These are phyloP conservation scores for Drosophila grimshawi DNA, from an alignment of 1,140 invertebrate species.

Conservation along the genomic window DNA sequence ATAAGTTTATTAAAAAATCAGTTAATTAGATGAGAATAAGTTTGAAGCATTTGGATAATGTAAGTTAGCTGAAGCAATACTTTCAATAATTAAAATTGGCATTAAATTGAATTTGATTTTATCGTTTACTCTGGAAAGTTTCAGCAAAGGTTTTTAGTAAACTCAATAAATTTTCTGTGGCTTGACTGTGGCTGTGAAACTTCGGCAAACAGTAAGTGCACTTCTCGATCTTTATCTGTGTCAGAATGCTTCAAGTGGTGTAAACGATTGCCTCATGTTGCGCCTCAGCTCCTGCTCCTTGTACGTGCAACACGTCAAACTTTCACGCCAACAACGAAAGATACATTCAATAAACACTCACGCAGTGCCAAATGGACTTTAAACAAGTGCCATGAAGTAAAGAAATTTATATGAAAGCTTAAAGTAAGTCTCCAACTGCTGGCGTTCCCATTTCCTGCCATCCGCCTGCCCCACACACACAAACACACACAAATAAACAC, in stretches of 20 bases:
- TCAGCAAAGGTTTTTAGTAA: neutral
- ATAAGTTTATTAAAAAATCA: too few relatives aligned
- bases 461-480: neutral
- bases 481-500: neutral
- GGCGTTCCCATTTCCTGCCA: constrained; percentile 8
- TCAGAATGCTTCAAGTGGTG: constrained; percentile 12
- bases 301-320: constrained; percentile 18
- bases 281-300: neutral
- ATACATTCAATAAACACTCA: constrained; percentile 79
- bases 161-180: neutral
- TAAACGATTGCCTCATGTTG: neutral
- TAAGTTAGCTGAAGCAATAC: too few relatives aligned
- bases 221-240: constrained; percentile 5
- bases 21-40: too few relatives aligned
- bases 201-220: neutral
- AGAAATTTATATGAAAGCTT: constrained; percentile 79
- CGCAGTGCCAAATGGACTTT: constrained; percentile 80
- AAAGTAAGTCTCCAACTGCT: constrained; percentile 74
- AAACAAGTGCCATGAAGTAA: constrained; percentile 79
- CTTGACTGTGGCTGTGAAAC: neutral
- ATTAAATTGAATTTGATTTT: too few relatives aligned
- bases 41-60: too few relatives aligned
- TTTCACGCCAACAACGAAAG: constrained; percentile 44
- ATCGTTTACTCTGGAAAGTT: neutral
- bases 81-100: too few relatives aligned